Evolutionary conservation across 2,888 invertebrate species (phyloP).

Genomic region (Caenorhabditis afra): DNA sequence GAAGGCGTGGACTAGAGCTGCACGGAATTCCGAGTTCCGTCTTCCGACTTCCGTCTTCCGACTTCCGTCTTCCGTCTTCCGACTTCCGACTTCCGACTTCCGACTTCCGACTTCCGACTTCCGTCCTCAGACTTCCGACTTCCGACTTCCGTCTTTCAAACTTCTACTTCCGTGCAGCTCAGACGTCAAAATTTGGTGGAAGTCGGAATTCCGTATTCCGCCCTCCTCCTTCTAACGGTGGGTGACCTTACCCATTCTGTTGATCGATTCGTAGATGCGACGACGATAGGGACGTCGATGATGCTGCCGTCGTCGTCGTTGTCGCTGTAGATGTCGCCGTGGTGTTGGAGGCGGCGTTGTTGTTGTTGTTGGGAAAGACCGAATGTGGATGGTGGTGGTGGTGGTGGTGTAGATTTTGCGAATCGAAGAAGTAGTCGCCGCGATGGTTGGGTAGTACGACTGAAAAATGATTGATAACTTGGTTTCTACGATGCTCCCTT

Average conservation of each 20-base stretch:
- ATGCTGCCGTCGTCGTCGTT: background rate
- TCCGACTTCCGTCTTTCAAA: too few species aligned
- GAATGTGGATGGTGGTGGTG: constrained; percentile 1
- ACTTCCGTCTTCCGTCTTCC: too few species aligned
- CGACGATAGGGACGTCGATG: background rate
- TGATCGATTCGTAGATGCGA: constrained; percentile 14
- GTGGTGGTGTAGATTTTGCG: constrained; percentile 49
- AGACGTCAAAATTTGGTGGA: too few species aligned
- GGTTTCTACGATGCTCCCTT: too few species aligned
- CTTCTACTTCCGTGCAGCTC: too few species aligned
- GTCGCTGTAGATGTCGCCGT: constrained; percentile 21
- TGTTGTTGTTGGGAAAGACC: constrained; percentile 20
- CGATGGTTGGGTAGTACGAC: constrained; percentile 43
- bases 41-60: too few species aligned
- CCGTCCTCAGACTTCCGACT: too few species aligned
- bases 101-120: too few species aligned
- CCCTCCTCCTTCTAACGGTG: too few species aligned
- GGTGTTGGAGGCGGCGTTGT: constrained; percentile 24
- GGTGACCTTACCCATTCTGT: constrained; percentile 1
- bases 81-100: too few species aligned
- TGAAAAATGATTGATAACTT: constrained; percentile 3
- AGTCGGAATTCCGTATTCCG: too few species aligned
- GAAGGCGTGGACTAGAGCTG: constrained; percentile 40
- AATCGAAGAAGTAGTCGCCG: constrained; percentile 60
- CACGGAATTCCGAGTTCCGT: too few species aligned